Evolutionary conservation across 1,140 invertebrate species (phyloP).

Genomic region (Adelges cooleyi): DNA sequence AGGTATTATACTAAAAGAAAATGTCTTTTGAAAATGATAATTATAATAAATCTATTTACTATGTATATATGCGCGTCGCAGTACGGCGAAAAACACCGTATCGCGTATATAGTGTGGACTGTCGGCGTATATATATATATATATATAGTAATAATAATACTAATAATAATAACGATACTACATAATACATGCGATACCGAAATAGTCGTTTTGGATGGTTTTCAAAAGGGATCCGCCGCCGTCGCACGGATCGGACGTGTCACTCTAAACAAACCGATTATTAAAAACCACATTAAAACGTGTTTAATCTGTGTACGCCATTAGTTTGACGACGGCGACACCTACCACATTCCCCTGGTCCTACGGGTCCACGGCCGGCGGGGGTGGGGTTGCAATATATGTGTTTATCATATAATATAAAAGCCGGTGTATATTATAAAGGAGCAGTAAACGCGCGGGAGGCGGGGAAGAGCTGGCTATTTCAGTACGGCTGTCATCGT

Average conservation of each 20-base stretch:
- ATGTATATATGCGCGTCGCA: background rate
- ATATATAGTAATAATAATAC: too few relatives aligned
- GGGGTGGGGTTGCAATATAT: background rate
- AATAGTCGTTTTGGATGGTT: constrained; percentile 24
- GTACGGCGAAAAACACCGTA: background rate
- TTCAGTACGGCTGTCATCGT: constrained; percentile 27
- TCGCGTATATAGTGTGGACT: too few relatives aligned
- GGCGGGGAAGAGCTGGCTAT: background rate
- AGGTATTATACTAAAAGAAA: too few relatives aligned
- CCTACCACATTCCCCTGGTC: constrained; percentile 3
- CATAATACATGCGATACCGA: constrained; percentile 9
- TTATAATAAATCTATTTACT: too few relatives aligned
- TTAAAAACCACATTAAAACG: constrained; percentile 29
- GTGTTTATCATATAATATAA: too few relatives aligned
- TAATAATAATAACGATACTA: too few relatives aligned
- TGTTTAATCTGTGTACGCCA: constrained; percentile 29
- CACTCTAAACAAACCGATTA: constrained; percentile 29
- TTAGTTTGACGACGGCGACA: constrained; percentile 28
- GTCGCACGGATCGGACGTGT: constrained; percentile 22
- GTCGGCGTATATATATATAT: too few relatives aligned
- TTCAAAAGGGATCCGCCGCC: constrained; percentile 27
- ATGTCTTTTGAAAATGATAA: too few relatives aligned
- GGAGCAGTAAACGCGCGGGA: background rate
- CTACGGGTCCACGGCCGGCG: background rate
- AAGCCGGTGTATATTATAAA: background rate